These are phyloP conservation scores for Oikopleura dioica DNA, from an alignment of 23 tunicate genomes.

Conservation along the genomic window DNA sequence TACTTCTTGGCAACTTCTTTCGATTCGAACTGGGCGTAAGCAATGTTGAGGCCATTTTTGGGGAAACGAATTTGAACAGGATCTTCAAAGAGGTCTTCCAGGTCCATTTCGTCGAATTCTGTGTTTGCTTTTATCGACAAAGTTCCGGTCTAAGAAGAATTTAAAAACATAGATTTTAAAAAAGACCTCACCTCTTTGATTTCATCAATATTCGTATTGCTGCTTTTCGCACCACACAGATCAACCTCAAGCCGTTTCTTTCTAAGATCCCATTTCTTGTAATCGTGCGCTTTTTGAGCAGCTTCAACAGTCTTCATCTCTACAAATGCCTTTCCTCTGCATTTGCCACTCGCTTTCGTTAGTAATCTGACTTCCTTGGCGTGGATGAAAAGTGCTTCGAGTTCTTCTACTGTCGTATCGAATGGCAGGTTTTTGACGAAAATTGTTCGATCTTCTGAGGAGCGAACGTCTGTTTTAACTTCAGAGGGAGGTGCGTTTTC, in stretches of 20 bases:
- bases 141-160: too few relatives aligned
- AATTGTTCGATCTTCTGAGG: neutral
- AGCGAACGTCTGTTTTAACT: slow-evolving; percentile 11
- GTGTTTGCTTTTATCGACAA: neutral
- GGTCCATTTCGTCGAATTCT: neutral
- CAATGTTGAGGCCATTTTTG: neutral
- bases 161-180: too few relatives aligned
- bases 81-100: neutral
- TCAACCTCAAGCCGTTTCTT: neutral
- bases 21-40: neutral
- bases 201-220: too few relatives aligned
- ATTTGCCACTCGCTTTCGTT: neutral
- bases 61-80: neutral
- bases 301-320: neutral
- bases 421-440: slow-evolving; percentile 6
- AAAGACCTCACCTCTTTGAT: too few relatives aligned
- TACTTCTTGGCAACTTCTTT: neutral
- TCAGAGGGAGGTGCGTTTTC: too few relatives aligned
- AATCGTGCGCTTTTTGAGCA: neutral
- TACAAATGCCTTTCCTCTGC: neutral
- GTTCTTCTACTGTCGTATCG: neutral
- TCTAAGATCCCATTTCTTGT: neutral
- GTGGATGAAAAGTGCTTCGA: neutral
- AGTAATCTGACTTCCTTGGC: neutral
- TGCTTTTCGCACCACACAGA: neutral